Conservation (phyloP, 2,888 invertebrate genomes). For the Sesamia inferens region DNA sequence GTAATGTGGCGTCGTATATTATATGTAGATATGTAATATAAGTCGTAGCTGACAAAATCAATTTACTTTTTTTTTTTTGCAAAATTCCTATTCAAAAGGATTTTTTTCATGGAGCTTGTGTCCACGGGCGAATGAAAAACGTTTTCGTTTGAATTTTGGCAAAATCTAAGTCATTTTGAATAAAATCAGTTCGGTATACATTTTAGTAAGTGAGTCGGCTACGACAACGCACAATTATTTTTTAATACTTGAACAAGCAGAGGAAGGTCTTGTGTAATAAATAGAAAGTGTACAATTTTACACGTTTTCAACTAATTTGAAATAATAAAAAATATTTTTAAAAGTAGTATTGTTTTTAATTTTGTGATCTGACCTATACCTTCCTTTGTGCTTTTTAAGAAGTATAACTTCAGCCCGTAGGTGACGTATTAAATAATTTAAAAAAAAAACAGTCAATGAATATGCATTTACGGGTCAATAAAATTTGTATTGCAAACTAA, state of each 20-base stretch:
- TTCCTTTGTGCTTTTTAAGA: conserved; percentile 62
- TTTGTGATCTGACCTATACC: conserved; percentile 48
- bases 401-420: conserved; percentile 49
- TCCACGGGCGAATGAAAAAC: conserved; percentile 19
- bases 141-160: conserved; percentile 28
- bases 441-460: conserved; percentile 2
- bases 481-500: conserved; percentile 10
- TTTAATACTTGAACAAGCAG: conserved; percentile 58
- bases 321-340: conserved; percentile 63
- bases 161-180: conserved; percentile 60
- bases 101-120: conserved; percentile 25
- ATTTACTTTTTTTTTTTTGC: conserved; percentile 10
- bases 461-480: conserved; percentile 30
- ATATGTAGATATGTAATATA: conserved; percentile 62
- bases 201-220: conserved; percentile 41
- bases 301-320: conserved; percentile 63
- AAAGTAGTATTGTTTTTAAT: conserved; percentile 58
- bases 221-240: conserved; percentile 64
- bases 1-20: conserved; percentile 65
- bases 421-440: conserved; percentile 18
- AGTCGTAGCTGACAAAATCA: conserved; percentile 49
- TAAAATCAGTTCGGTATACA: conserved; percentile 38
- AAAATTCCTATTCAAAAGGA: conserved; percentile 9
- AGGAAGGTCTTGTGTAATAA: conserved; percentile 62
- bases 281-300: conserved; percentile 63